These are phyloP conservation scores for Arenaria interpres DNA, from an alignment of 2,113 vertebrate genomes.

Conservation along the genomic window DNA sequence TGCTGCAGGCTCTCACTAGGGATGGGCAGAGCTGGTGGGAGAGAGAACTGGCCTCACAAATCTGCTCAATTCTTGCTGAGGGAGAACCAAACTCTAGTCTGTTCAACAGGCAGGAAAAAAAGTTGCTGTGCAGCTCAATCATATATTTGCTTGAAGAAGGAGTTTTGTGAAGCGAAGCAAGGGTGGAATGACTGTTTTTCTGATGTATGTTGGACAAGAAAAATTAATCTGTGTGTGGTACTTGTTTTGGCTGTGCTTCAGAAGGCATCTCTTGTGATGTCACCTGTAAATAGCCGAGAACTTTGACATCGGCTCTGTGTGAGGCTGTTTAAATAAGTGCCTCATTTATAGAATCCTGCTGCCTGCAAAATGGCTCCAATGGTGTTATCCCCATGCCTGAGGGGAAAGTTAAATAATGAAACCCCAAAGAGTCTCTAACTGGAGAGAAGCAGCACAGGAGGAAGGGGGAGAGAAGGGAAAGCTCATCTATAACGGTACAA, in stretches of 20 bases:
- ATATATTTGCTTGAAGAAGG: neutral
- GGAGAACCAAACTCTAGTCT: neutral
- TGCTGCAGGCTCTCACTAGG: neutral
- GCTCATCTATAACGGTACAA: constrained; percentile 73
- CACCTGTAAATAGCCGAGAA: constrained; percentile 84
- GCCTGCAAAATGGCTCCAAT: constrained; percentile 84
- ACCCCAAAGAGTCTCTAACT: constrained; percentile 70
- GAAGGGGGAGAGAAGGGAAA: constrained; percentile 40
- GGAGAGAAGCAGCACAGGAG: neutral
- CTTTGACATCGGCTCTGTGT: constrained; percentile 81
- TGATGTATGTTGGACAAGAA: constrained; percentile 52
- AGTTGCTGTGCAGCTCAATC: neutral
- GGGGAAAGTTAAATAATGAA: constrained; percentile 73
- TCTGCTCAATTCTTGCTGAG: neutral
- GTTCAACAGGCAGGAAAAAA: neutral
- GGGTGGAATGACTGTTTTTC: constrained; percentile 9
- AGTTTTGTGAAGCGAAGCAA: constrained; percentile 4
- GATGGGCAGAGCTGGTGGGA: neutral
- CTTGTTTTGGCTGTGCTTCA: constrained; percentile 26
- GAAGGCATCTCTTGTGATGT: constrained; percentile 78
- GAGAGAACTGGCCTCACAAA: neutral
- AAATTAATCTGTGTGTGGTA: constrained; percentile 47
- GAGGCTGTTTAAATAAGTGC: constrained; percentile 82
- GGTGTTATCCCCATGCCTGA: constrained; percentile 79
- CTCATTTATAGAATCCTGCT: constrained; percentile 83